Evolutionary conservation across 1,140 invertebrate genomes (phyloP), one percentile per base, ranked within the genome.

Genomic region (Papilio dardanus): DNA sequence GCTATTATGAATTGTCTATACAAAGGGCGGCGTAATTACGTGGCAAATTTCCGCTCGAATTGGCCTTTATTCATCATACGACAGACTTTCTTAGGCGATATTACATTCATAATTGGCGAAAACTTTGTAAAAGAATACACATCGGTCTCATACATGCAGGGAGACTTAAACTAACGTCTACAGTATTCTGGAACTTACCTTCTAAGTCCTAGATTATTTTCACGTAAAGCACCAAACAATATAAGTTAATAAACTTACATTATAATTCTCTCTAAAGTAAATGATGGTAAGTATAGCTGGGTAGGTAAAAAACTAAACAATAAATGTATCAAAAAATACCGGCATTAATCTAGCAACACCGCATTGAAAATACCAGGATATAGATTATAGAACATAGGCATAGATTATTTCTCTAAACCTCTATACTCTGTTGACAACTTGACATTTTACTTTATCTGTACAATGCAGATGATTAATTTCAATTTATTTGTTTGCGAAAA

Each of bases 401-500:
- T 42, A 42, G 2, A 46, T 16, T 46, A 7, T 46, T 19, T 46
- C 16, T 46, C n/a, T 7, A n/a, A 19, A 7, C 6, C 8, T 46
- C 3, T 19, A 16, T 46, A n/a, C n/a, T n/a, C n/a, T n/a, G n/a
- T n/a, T n/a, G n/a, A n/a, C n/a, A n/a, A n/a, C n/a, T n/a, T n/a
- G 42, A 19, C 16, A 46, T 19, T n/a, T 10, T 54, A 12, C 12
- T 28, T 30, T 62, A 62, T 62, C 54, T 62, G 54, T 62, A 28
- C 3, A 62, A 28, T 28, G 10, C 54, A 62, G 19, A 19, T 19
- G n/a, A 6, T 7, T 10, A 16, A 46, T 46, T 28, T 62, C 14
- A 62, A 62, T 30, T 62, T 62, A 30, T 62, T 62, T 62, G 54
- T 62, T 28, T 58, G 54, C 19, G 10, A 24, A 62, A 62, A 62